Conservation (phyloP, 2,888 invertebrate species). For the Muschampia plurimacula region DNA sequence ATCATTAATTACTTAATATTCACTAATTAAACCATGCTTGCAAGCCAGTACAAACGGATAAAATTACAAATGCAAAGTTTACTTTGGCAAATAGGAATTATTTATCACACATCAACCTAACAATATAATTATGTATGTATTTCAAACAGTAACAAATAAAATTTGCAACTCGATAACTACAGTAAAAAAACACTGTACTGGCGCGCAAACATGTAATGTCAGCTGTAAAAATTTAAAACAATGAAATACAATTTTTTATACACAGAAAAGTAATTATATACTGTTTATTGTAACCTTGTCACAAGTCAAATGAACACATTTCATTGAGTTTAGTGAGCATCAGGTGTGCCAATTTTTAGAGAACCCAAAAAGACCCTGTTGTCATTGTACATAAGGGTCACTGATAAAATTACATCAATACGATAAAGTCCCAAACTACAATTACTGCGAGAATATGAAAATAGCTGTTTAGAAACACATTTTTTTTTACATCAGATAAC, state of each 20-base stretch:
- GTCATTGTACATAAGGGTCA: constrained; percentile 32
- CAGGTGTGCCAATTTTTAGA: constrained; percentile 67
- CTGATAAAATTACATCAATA: constrained; percentile 5
- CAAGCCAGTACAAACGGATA: constrained; percentile 69
- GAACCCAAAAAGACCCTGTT: constrained; percentile 78
- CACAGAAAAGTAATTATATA: constrained; percentile 66
- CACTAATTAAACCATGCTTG: constrained; percentile 57
- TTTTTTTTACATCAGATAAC: background rate
- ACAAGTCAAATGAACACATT: constrained; percentile 60
- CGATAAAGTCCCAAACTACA: background rate
- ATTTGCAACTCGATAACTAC: constrained; percentile 59
- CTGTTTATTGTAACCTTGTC: constrained; percentile 56
- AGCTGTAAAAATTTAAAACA: constrained; percentile 52
- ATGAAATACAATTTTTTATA: constrained; percentile 70
- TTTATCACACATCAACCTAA: constrained; percentile 57
- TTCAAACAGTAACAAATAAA: constrained; percentile 61
- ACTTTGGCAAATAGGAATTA: constrained; percentile 75
- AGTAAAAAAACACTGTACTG: constrained; percentile 58
- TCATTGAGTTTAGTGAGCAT: constrained; percentile 54
- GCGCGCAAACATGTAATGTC: constrained; percentile 57
- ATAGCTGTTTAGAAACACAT: background rate
- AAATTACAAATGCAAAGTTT: constrained; percentile 74
- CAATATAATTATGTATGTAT: constrained; percentile 44
- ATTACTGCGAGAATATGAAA: background rate
- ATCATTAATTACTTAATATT: constrained; percentile 55